Percentiles rank a stretch among this genome's conserved stretches.
Evolutionary conservation across 2,888 invertebrate genomes (phyloP).

Genomic region (Machimus rusticus): DNA sequence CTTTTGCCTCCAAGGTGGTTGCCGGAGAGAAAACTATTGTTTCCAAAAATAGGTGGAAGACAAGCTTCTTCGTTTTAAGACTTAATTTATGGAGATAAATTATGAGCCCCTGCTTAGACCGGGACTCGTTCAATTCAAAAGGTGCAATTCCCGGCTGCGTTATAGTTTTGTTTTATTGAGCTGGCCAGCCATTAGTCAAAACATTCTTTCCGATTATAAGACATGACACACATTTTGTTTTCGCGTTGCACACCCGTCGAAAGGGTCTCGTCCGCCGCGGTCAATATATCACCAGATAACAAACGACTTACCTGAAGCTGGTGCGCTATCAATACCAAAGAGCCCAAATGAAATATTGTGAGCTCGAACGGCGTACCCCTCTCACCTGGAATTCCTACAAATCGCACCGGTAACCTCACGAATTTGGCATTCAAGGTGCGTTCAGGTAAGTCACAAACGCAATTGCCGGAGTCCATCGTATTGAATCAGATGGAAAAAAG

Average conservation of each 20-base stretch:
- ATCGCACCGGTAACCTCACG: not conserved
- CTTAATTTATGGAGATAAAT: not conserved
- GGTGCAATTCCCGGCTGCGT: not conserved
- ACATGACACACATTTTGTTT: constrained; percentile 28
- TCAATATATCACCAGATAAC: constrained; percentile 28
- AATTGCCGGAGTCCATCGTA: constrained; percentile 32
- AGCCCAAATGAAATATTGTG: not conserved
- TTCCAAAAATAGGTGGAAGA: not conserved
- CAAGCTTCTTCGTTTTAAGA: not conserved
- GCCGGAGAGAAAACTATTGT: not conserved
- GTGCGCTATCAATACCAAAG: constrained; percentile 22
- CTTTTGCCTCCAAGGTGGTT: not conserved
- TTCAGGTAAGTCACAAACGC: constrained; percentile 27
- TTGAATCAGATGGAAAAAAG: constrained; percentile 35
- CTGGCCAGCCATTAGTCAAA: not conserved
- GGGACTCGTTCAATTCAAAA: not conserved
- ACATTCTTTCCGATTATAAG: not conserved
- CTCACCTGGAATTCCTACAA: not conserved
- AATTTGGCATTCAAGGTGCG: constrained; percentile 24
- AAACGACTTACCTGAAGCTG: constrained; percentile 21
- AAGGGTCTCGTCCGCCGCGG: not conserved
- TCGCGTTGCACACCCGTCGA: not conserved
- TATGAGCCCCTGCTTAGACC: not conserved
- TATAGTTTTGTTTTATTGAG: not conserved
- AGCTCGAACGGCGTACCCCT: not conserved